A percentile compares a stretch with the other conserved stretches of the same genome.
These are phyloP conservation scores for Neoaliturus tenellus DNA, from an alignment of 2,888 invertebrate genomes.

Conservation along the genomic window DNA sequence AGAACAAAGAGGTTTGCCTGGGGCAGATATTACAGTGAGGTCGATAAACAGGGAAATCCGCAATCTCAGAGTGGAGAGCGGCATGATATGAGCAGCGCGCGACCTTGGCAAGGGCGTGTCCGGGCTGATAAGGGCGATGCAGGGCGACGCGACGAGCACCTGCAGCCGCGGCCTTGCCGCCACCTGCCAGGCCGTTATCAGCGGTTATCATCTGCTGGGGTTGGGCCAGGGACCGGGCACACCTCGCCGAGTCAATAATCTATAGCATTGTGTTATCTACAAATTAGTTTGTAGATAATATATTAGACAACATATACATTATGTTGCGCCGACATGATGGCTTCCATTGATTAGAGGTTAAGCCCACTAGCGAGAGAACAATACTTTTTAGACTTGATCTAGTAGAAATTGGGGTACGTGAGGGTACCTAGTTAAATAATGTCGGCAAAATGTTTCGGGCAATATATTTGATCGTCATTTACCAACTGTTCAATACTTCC, in stretches of 20 bases:
- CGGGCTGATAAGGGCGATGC: background rate
- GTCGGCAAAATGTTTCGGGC: no score
- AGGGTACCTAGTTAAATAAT: no score
- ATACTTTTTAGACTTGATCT: no score
- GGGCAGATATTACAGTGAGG: background rate
- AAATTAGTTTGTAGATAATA: no score
- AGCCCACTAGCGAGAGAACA: no score
- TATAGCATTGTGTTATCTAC: background rate
- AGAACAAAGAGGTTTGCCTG: no score
- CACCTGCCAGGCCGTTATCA: background rate
- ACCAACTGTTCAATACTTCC: no score
- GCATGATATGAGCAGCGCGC: background rate
- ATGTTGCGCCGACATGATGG: no score
- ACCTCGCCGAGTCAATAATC: background rate
- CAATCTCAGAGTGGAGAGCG: background rate
- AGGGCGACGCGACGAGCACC: background rate
- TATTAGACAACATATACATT: no score
- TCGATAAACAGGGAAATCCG: constrained; percentile 10
- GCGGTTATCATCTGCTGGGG: background rate
- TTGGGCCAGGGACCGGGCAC: background rate
- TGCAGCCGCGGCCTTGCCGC: background rate
- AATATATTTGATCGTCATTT: no score
- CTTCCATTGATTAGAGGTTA: no score
- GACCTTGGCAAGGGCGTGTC: constrained; percentile 16
- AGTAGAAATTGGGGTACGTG: no score